These are phyloP conservation scores for Nasua narica DNA, from an alignment of 2,797 vertebrate species.

Conservation along the genomic window DNA sequence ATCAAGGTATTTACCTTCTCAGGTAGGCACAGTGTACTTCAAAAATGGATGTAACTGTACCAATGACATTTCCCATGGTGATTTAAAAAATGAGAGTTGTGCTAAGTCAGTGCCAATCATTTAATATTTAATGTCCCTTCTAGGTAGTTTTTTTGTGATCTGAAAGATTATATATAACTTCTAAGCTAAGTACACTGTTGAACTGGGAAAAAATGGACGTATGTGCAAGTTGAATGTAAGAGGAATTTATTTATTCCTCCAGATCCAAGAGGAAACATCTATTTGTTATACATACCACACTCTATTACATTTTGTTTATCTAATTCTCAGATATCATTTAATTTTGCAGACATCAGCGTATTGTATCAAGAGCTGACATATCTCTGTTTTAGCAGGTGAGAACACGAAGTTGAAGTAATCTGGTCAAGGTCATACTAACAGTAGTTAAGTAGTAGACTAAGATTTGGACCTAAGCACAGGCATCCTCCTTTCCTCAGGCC, in stretches of 20 bases:
- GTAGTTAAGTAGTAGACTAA: not conserved
- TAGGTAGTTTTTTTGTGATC: not conserved
- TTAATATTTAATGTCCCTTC: not conserved
- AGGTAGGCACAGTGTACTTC: not conserved
- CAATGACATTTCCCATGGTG: not conserved
- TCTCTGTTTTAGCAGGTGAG: not conserved
- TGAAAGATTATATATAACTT: not conserved
- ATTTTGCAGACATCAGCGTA: not conserved
- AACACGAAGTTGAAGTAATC: not conserved
- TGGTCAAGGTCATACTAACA: not conserved
- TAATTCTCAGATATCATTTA: not conserved
- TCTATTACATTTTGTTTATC: not conserved
- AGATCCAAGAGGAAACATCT: slow-evolving; percentile 27
- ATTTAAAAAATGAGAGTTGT: not conserved
- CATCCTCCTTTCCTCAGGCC: not conserved
- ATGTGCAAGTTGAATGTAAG: not conserved
- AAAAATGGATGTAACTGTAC: not conserved
- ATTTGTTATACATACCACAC: not conserved
- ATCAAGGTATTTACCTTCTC: not conserved
- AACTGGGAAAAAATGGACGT: not conserved
- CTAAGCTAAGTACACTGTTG: not conserved
- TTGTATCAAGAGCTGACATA: not conserved
- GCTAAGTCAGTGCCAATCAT: not conserved
- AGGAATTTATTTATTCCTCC: not conserved
- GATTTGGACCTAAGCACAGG: not conserved